Evolutionary conservation across 2,113 vertebrate species (phyloP).

Genomic region (Ochotona princeps): DNA sequence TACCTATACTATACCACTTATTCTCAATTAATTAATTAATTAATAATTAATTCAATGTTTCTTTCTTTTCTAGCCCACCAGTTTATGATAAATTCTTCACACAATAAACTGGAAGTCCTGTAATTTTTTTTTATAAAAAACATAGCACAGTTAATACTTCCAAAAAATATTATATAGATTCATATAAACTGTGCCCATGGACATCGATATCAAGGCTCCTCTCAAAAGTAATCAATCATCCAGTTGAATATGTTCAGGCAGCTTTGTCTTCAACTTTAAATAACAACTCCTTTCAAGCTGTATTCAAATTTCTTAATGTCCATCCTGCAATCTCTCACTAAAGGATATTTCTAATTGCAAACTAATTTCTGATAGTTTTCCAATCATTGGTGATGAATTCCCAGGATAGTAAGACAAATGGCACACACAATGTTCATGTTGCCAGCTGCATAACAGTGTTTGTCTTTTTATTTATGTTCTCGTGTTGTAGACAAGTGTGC

Average conservation of each 20-base stretch:
- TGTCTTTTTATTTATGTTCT: background rate
- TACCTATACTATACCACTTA: background rate
- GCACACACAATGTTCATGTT: fast-evolving
- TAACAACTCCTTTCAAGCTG: too few relatives aligned
- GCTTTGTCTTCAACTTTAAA: too few relatives aligned
- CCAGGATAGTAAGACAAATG: background rate
- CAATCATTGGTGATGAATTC: background rate
- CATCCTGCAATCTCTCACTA: background rate
- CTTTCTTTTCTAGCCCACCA: background rate
- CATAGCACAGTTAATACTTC: too few relatives aligned
- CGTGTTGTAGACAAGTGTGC: background rate
- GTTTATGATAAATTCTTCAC: background rate
- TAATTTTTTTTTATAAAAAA: too few relatives aligned
- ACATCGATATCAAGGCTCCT: too few relatives aligned
- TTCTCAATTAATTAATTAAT: too few relatives aligned
- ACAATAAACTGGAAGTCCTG: too few relatives aligned
- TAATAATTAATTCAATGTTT: background rate
- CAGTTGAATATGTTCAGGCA: too few relatives aligned
- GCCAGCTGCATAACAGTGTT: background rate
- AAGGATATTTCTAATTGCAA: background rate
- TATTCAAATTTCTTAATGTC: background rate
- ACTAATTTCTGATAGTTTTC: background rate
- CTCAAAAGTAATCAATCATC: too few relatives aligned
- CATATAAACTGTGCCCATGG: too few relatives aligned
- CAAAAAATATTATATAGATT: too few relatives aligned